A percentile compares a stretch with the other conserved stretches of the same genome.
Conservation (phyloP, 2,888 invertebrate genomes). For the Chymomyza caudatula region DNA sequence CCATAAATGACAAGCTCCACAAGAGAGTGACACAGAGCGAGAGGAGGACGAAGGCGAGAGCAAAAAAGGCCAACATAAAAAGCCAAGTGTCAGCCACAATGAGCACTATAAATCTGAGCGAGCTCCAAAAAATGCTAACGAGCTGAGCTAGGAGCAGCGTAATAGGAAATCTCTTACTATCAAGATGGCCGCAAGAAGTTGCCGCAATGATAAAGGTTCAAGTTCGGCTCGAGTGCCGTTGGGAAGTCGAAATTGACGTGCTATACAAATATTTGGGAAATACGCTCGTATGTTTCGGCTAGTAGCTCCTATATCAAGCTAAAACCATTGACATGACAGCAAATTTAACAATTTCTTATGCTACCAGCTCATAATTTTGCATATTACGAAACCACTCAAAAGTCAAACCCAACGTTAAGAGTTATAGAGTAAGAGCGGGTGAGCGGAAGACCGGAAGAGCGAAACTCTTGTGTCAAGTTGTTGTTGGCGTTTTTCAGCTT, state of each 20-base stretch:
- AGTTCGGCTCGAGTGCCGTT: slow-evolving; percentile 26
- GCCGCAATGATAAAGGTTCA: slow-evolving; percentile 8
- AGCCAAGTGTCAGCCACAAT: slow-evolving; percentile 2
- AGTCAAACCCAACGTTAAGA: neutral
- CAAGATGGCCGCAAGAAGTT: neutral
- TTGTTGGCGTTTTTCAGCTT: slow-evolving; percentile 62
- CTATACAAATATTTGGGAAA: slow-evolving; percentile 55
- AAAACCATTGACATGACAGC: neutral
- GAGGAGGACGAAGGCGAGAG: neutral
- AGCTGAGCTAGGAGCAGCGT: slow-evolving; percentile 13
- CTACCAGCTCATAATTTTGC: neutral
- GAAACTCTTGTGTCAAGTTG: slow-evolving; percentile 59
- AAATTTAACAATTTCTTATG: neutral
- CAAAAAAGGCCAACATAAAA: neutral
- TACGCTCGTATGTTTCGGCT: neutral
- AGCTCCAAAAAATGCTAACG: slow-evolving; percentile 37
- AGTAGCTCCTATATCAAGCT: neutral
- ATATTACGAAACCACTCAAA: neutral
- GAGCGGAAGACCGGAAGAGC: slow-evolving; percentile 41
- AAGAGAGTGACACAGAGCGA: slow-evolving; percentile 22
- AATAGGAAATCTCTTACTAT: slow-evolving; percentile 31
- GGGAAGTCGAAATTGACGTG: slow-evolving; percentile 9
- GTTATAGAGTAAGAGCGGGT: neutral
- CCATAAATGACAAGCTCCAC: slow-evolving; percentile 53
- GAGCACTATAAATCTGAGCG: slow-evolving; percentile 49